Percentiles rank a stretch among this genome's conserved stretches.
Conservation (phyloP, 2,797 vertebrate species). For the Pseudomugil gertrudae region DNA sequence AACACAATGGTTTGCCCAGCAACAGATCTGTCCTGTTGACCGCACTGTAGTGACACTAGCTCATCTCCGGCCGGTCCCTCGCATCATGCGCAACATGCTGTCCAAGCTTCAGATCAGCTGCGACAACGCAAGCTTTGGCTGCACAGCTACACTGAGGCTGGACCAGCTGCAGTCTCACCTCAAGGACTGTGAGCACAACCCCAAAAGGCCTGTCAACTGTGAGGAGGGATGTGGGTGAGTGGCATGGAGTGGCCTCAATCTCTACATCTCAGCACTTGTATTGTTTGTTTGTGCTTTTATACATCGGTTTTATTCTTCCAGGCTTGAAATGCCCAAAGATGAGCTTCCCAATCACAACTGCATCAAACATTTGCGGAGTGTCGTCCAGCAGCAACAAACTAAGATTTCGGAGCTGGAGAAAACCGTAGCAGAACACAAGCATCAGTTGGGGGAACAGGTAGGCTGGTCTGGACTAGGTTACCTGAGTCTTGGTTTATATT, state of each 20-base stretch:
- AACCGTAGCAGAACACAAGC: conserved; percentile 92
- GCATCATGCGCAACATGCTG: conserved; percentile 99
- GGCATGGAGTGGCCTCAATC: too few species aligned
- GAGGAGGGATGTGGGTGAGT: conserved; percentile 97
- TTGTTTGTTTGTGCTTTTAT: too few species aligned
- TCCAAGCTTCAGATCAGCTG: conserved; percentile 98
- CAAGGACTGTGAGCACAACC: conserved; percentile 98
- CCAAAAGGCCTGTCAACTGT: conserved; percentile 95
- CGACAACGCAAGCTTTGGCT: conserved; percentile 95
- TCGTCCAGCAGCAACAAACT: conserved; percentile 94
- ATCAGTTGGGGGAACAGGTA: conserved; percentile 96
- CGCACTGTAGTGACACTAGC: conserved; percentile 97
- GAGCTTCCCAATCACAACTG: conserved; percentile 96
- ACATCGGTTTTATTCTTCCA: conserved; percentile 65
- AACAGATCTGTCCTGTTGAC: conserved; percentile 98
- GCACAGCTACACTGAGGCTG: conserved; percentile 91
- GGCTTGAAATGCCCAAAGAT: conserved; percentile 98
- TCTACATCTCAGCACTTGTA: too few species aligned
- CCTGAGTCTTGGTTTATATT: too few species aligned
- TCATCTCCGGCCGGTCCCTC: conserved; percentile 95
- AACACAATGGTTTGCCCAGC: conserved; percentile 99
- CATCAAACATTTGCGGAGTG: conserved; percentile 92
- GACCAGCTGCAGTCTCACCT: conserved; percentile 98
- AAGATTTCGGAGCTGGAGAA: conserved; percentile 96
- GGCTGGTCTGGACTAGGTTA: conserved; percentile 6